Evolutionary conservation across 2,888 invertebrate genomes (phyloP).

Genomic region (Tridacna crocea): DNA sequence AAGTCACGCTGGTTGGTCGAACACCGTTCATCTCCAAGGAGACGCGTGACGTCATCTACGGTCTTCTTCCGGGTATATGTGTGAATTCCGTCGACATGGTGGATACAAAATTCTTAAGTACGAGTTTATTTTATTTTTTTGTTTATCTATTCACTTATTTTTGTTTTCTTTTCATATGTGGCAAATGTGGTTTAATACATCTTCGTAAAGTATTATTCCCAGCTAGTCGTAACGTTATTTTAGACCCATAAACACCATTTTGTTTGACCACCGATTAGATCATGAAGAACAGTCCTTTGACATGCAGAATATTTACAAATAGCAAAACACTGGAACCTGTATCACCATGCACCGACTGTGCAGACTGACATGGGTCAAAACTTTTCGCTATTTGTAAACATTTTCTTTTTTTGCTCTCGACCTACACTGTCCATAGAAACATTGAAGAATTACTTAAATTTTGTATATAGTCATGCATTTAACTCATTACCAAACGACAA

Average conservation of each 20-base stretch:
- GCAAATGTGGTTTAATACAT: background rate
- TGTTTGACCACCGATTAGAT: no score
- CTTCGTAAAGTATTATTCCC: background rate
- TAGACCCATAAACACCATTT: background rate
- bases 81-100: constrained; percentile 46
- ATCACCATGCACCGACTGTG: no score
- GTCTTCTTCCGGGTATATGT: constrained; percentile 48
- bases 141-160: background rate
- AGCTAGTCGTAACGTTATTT: background rate
- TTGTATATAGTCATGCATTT: background rate
- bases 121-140: background rate
- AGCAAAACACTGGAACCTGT: no score
- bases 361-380: no score
- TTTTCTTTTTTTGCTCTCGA: no score
- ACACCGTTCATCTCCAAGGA: constrained; percentile 39
- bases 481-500: background rate
- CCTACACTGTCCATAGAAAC: no score
- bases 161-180: background rate
- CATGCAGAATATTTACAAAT: no score
- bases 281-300: no score
- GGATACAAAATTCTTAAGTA: constrained; percentile 57
- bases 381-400: no score
- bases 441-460: no score
- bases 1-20: constrained; percentile 60
- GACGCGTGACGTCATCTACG: constrained; percentile 42